phyloP scores from a whole-genome alignment of 2,113 vertebrate species.

The Lagopus leucura region DNA sequence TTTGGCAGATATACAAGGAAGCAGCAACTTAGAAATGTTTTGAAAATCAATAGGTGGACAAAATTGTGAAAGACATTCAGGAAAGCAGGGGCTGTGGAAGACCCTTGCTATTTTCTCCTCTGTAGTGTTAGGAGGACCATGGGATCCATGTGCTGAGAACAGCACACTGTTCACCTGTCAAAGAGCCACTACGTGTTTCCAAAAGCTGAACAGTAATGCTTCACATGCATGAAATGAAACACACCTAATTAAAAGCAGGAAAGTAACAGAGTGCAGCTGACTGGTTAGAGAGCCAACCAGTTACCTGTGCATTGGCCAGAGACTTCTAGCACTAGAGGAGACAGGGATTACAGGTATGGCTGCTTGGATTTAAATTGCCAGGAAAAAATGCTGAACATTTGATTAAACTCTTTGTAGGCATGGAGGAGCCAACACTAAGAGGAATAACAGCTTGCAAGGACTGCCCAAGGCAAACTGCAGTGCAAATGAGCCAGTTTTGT shows the following conservation, averaged over 20 bases:
- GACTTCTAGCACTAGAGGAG: not conserved
- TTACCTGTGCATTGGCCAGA: not conserved
- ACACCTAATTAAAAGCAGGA: not conserved
- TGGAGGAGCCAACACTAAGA: not conserved
- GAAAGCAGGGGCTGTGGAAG: not conserved
- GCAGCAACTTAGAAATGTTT: not conserved
- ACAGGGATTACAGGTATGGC: not conserved
- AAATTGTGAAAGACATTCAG: not conserved
- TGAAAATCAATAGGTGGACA: not conserved
- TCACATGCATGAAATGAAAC: not conserved
- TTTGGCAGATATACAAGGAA: slow-evolving; percentile 15
- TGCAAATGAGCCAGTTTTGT: not conserved
- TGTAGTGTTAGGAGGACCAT: not conserved
- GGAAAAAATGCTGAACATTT: not conserved
- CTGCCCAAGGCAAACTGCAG: not conserved
- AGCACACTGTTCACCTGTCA: rapidly evolving
- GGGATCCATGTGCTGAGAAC: not conserved
- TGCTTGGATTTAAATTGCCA: not conserved
- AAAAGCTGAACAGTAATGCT: not conserved
- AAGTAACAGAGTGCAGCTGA: not conserved
- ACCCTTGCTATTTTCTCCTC: not conserved
- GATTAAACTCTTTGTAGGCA: not conserved
- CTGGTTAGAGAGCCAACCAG: not conserved
- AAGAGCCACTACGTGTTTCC: not conserved
- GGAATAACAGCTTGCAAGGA: not conserved